phyloP scores from a whole-genome alignment of 2,113 vertebrate genomes.

The Orthonyx spaldingii region DNA sequence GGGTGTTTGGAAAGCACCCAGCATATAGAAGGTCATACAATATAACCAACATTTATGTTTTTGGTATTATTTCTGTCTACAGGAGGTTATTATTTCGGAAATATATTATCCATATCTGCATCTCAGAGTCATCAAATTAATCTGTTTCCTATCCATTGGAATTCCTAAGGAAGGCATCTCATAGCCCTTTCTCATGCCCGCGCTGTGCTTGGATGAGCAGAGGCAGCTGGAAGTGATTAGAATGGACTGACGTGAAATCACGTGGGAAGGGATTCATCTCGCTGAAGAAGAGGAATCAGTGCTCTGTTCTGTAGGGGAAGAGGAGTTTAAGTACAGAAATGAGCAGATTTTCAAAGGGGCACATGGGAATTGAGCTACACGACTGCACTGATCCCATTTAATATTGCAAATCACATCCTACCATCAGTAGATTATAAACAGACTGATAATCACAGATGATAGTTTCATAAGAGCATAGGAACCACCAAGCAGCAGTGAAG shows the following conservation, averaged over 20 bases:
- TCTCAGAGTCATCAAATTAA: not conserved
- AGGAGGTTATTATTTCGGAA: not conserved
- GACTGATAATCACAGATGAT: slow-evolving; percentile 38
- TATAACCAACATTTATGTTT: not conserved
- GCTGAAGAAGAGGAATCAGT: not conserved
- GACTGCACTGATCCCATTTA: slow-evolving; percentile 32
- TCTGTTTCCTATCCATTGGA: not conserved
- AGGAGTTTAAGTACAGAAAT: slow-evolving; percentile 33
- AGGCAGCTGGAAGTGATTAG: slow-evolving; percentile 43
- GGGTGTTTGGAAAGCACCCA: not conserved
- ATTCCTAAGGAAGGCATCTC: not conserved
- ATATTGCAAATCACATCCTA: slow-evolving; percentile 42
- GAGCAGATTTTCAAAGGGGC: slow-evolving; percentile 43
- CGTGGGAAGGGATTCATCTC: not conserved
- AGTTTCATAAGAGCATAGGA: not conserved
- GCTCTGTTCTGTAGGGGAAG: not conserved
- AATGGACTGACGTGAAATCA: slow-evolving; percentile 28
- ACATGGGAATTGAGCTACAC: not conserved
- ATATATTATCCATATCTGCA: not conserved
- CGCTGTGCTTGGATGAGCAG: not conserved
- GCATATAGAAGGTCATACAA: not conserved
- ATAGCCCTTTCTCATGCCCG: not conserved
- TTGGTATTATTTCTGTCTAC: not conserved
- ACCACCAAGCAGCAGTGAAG: not conserved
- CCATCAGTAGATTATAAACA: slow-evolving; percentile 26